A percentile compares a stretch with the other conserved stretches of the same genome.
These are phyloP conservation scores for Parnassius mnemosyne DNA, from an alignment of 2,888 invertebrate species.

Conservation along the genomic window DNA sequence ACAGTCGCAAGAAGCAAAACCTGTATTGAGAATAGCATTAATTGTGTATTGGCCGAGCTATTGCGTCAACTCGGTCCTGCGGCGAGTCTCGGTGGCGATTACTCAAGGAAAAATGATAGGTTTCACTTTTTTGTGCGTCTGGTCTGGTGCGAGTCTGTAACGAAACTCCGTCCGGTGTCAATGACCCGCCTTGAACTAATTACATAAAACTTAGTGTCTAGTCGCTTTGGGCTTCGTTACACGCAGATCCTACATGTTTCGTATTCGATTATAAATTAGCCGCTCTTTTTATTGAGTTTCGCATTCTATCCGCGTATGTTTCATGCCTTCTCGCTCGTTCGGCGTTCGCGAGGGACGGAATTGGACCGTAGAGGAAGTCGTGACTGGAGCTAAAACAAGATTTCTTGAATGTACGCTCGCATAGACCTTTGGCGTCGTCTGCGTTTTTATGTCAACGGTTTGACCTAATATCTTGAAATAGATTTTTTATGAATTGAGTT, in stretches of 20 bases:
- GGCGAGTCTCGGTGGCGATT: constrained; percentile 37
- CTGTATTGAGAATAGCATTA: not conserved
- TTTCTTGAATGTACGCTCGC: constrained; percentile 1
- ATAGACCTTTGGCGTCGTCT: constrained; percentile 9
- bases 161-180: constrained; percentile 60
- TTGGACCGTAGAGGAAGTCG: constrained; percentile 2
- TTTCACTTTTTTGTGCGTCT: constrained; percentile 78
- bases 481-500: constrained; percentile 19
- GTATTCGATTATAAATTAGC: constrained; percentile 9
- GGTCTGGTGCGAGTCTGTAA: constrained; percentile 73
- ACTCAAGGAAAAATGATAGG: constrained; percentile 60
- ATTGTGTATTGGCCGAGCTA: not conserved
- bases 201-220: constrained; percentile 48
- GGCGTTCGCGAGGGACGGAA: not conserved
- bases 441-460: constrained; percentile 19
- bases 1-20: not conserved
- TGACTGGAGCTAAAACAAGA: constrained; percentile 4
- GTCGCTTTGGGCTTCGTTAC: constrained; percentile 28
- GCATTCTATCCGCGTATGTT: not conserved
- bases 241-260: constrained; percentile 24
- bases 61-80: constrained; percentile 31
- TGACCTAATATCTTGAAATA: constrained; percentile 20
- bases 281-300: constrained; percentile 2
- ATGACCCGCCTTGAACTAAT: constrained; percentile 76
- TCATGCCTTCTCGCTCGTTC: not conserved